These are phyloP conservation scores for Apis dorsata DNA, from an alignment of 1,140 invertebrate genomes.

Conservation along the genomic window DNA sequence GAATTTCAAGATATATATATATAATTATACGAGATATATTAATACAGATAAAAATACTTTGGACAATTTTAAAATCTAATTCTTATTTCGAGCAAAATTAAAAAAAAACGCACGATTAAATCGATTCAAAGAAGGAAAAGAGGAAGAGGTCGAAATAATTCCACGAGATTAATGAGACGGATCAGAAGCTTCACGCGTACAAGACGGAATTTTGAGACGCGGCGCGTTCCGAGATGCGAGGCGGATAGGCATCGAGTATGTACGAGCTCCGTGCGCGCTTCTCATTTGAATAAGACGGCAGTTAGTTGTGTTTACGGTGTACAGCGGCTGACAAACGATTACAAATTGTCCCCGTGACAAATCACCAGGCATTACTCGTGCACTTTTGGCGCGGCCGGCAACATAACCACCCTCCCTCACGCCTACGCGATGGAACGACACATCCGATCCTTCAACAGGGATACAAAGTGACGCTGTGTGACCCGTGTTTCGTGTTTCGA, in stretches of 20 bases:
- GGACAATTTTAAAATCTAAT: neutral
- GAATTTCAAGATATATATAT: neutral
- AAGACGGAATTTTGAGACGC: constrained; percentile 45
- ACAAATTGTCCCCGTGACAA: constrained; percentile 74
- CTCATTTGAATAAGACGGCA: constrained; percentile 79
- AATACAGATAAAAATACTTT: neutral
- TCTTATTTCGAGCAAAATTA: neutral
- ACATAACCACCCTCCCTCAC: constrained; percentile 4
- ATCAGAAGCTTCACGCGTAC: constrained; percentile 48
- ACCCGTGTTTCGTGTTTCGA: neutral
- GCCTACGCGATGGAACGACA: constrained; percentile 29
- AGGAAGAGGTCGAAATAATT: constrained; percentile 23
- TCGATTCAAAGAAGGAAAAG: neutral
- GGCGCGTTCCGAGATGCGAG: constrained; percentile 24
- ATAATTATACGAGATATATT: no score
- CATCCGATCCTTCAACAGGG: constrained; percentile 32
- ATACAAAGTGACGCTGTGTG: constrained; percentile 16
- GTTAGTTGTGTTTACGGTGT: constrained; percentile 77
- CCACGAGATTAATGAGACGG: constrained; percentile 58
- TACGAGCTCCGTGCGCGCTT: constrained; percentile 48
- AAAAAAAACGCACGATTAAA: neutral
- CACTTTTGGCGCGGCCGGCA: constrained; percentile 57
- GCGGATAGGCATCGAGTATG: constrained; percentile 41
- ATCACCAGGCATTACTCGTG: constrained; percentile 52
- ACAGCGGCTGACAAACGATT: constrained; percentile 77